Evolutionary conservation across 2,113 vertebrate species (phyloP), one percentile per base, ranked within the genome.

Genomic region (Anolis carolinensis): DNA sequence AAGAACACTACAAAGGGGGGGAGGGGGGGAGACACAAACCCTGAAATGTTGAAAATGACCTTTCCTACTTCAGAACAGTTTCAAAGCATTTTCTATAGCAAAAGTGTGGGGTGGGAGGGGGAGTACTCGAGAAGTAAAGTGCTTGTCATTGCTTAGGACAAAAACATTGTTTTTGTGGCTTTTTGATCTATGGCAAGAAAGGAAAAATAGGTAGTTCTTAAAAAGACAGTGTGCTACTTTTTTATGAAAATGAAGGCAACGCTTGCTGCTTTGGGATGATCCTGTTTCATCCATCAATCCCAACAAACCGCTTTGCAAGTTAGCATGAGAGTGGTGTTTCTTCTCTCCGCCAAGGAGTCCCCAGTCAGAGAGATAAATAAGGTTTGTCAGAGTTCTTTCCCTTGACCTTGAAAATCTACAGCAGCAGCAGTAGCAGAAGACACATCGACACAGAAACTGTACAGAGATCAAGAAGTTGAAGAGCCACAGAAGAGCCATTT

Each of bases 71-170:
- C 87, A 92, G 80, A 94, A 93, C 14, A 92, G 89, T 87, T 92
- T 81, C 90, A 90, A 91, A 86, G 90, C 92, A 95, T 92, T 94
- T 93, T 91, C 89, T 87, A 95, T 91, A 95, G 94, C 89, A 79
- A 94, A 48, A 67, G 88, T 70, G 65, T 67, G 65, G 25, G 68
- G 34, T 86, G 90, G 88, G 39, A 44, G 39, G 83, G 27, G 90
- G 84, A 91, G 83, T 27, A 86, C 90, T 68, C 84, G 71, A 92
- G 92, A 93, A 95, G 93, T 97, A 96, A 97, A 97, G 96, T 96
- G 96, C 96, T 96, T 87, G 90, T 94, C 90, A 55, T 92, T 94
- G 93, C 93, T 93, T 90, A 90, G 86, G 92, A 94, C 70, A 78
- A 79, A 74, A 36, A 89, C 50, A 87, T 83, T 55, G 87, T 74